Conservation (phyloP, 2,113 vertebrate genomes). For the Mirounga angustirostris region DNA sequence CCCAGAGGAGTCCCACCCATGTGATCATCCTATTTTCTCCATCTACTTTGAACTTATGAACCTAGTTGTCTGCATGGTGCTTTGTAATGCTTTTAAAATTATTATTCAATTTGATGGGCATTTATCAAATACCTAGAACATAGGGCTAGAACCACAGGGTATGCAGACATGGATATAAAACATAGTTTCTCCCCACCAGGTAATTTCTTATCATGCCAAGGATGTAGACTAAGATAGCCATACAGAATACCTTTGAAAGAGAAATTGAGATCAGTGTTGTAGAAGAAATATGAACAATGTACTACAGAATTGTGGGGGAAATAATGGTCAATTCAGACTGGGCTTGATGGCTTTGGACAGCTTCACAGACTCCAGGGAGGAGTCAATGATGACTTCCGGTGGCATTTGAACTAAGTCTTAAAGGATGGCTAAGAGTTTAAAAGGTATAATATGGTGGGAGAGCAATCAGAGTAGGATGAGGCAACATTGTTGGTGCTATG, state of each 20-base stretch:
- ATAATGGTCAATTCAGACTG: neutral
- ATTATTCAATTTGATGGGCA: neutral
- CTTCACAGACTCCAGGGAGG: neutral
- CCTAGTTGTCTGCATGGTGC: neutral
- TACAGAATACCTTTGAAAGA: neutral
- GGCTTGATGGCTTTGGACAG: neutral
- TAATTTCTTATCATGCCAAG: neutral
- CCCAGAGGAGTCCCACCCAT: neutral
- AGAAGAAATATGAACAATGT: neutral
- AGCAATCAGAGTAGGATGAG: neutral
- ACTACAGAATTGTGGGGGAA: neutral
- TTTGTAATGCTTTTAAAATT: constrained; percentile 21
- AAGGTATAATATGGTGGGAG: neutral
- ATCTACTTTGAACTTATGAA: constrained; percentile 16
- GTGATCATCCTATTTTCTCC: neutral
- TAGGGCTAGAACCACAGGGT: neutral
- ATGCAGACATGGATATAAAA: neutral
- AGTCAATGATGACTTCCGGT: neutral
- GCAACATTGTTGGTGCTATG: rapidly evolving
- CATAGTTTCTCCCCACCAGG: neutral
- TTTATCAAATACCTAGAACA: neutral
- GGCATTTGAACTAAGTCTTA: neutral
- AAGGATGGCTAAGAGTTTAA: neutral
- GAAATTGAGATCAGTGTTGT: neutral
- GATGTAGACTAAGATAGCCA: neutral